Evolutionary conservation across 2,113 vertebrate genomes (phyloP).

Genomic region (Dasypus novemcinctus): DNA sequence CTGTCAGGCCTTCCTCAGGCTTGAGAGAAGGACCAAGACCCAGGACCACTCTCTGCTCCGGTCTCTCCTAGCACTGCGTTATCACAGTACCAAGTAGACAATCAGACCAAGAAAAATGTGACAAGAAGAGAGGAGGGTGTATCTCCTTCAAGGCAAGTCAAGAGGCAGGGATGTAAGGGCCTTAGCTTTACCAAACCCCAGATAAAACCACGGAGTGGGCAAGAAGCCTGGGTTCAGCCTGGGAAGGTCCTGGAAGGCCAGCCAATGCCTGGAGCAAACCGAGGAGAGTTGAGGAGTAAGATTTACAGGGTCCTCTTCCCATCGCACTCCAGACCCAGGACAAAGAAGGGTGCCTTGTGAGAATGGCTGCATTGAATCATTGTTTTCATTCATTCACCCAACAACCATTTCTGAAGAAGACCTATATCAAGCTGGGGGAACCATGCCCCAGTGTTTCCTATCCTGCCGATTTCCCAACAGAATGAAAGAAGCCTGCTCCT

Average conservation of each 20-base stretch:
- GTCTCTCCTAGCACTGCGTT: background rate
- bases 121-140: background rate
- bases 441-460: fast-evolving
- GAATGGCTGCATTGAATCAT: background rate
- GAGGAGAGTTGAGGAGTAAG: background rate
- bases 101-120: background rate
- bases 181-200: background rate
- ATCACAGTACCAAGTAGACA: background rate
- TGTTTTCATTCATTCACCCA: background rate
- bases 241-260: background rate
- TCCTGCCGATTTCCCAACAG: background rate
- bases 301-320: background rate
- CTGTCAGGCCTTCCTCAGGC: background rate
- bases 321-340: background rate
- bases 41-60: background rate
- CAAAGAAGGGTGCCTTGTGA: background rate
- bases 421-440: background rate
- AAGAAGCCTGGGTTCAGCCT: background rate
- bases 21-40: background rate
- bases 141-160: background rate
- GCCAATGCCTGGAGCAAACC: background rate
- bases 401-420: background rate
- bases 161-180: background rate
- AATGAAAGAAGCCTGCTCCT: background rate
- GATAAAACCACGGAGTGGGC: background rate